phyloP scores from a whole-genome alignment of 1,140 invertebrate species.

The Saccostrea glomerata region DNA sequence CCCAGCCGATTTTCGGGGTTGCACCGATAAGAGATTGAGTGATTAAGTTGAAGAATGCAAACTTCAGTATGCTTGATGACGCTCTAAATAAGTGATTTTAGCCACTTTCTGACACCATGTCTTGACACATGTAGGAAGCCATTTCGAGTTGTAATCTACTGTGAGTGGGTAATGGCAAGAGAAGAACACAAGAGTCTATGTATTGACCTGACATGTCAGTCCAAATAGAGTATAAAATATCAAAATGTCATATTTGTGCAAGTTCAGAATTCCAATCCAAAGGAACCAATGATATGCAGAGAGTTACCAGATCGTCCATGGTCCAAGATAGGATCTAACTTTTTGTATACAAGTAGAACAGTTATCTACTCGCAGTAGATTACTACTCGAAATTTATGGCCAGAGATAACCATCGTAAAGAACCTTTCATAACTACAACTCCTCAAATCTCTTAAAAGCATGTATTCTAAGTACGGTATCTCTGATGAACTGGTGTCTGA shows the following conservation, averaged over 20 bases:
- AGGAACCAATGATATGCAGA: constrained; percentile 25
- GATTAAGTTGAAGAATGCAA: no score
- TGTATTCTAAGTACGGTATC: constrained; percentile 37
- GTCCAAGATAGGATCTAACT: constrained; percentile 8
- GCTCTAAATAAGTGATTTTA: no score
- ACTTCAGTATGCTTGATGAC: no score
- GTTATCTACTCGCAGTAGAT: constrained; percentile 45
- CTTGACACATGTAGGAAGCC: no score
- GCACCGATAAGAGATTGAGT: no score
- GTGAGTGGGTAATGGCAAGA: constrained; percentile 4
- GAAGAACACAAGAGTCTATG: constrained; percentile 40
- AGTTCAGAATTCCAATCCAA: constrained; percentile 10
- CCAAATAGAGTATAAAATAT: not conserved
- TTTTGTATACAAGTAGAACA: not conserved
- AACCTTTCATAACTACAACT: constrained; percentile 10
- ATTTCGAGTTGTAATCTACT: no score
- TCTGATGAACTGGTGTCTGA: constrained; percentile 67
- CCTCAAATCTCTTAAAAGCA: constrained; percentile 14
- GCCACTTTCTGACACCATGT: no score
- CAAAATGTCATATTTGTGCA: constrained; percentile 33
- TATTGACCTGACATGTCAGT: constrained; percentile 33
- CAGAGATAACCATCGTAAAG: constrained; percentile 31
- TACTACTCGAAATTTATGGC: constrained; percentile 57
- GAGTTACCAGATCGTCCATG: constrained; percentile 36
- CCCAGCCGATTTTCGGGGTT: no score